phyloP scores from a whole-genome alignment of 2,113 vertebrate genomes.

The Eclectus roratus region DNA sequence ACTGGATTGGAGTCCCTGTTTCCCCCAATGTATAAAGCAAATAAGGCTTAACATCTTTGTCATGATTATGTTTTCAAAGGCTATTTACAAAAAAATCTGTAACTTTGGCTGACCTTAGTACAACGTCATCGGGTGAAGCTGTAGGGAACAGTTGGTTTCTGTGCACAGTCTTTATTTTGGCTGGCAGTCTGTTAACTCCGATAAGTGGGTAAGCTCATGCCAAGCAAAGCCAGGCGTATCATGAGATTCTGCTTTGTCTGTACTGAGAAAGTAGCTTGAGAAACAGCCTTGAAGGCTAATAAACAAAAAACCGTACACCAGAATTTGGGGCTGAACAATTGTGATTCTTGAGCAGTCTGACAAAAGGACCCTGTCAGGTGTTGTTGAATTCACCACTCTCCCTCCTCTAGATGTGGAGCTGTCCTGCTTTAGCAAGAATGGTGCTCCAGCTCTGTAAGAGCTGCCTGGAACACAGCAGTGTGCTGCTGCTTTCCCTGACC shows the following conservation, averaged over 20 bases:
- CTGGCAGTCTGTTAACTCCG: conserved; percentile 23
- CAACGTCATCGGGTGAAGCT: conserved; percentile 4
- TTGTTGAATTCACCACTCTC: not conserved
- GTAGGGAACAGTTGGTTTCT: conserved; percentile 53
- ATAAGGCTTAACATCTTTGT: conserved; percentile 4
- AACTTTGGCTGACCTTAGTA: conserved; percentile 56
- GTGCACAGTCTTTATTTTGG: conserved; percentile 46
- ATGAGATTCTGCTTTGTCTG: not conserved
- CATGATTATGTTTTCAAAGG: conserved; percentile 12
- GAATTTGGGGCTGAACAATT: not conserved
- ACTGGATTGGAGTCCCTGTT: not conserved
- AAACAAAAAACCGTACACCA: not conserved
- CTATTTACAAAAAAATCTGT: conserved; percentile 42
- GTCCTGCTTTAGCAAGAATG: not conserved
- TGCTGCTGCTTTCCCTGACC: not conserved
- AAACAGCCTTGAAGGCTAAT: not conserved
- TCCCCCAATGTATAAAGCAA: not conserved
- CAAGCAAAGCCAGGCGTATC: not conserved
- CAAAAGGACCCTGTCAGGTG: not conserved
- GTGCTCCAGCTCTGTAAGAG: not conserved
- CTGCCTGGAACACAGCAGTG: not conserved
- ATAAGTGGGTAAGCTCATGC: not conserved
- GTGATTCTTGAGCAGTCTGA: not conserved
- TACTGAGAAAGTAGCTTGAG: not conserved
- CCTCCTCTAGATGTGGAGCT: not conserved